Evolutionary conservation across 2,888 invertebrate genomes (phyloP).

Genomic region (Leptopilina syphax): DNA sequence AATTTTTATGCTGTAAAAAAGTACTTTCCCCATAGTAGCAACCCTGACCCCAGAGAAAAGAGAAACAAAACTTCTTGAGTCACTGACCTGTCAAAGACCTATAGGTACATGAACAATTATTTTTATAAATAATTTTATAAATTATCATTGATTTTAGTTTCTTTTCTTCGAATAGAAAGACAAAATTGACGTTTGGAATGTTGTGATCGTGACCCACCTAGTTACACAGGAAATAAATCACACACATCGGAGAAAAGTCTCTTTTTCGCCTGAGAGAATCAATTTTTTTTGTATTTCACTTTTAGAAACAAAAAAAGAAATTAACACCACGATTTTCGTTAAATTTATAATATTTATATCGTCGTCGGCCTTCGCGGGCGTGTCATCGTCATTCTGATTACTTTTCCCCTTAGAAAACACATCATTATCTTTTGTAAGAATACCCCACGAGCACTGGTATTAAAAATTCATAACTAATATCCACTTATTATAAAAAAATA

Average conservation of each 20-base stretch:
- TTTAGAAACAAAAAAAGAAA: neutral
- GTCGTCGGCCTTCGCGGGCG: slow-evolving; percentile 1
- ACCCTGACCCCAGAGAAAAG: slow-evolving; percentile 31
- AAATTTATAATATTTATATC: slow-evolving; percentile 11
- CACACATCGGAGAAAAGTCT: neutral
- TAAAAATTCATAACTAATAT: neutral
- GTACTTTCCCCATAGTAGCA: slow-evolving; percentile 16
- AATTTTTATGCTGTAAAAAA: neutral
- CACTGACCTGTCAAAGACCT: slow-evolving; percentile 38
- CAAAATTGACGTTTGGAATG: neutral
- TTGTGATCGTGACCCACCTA: slow-evolving; percentile 22
- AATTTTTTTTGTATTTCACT: neutral
- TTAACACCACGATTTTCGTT: neutral
- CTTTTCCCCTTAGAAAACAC: neutral
- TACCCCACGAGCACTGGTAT: neutral
- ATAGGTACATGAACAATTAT: neutral
- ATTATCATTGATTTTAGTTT: neutral
- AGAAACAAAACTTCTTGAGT: slow-evolving; percentile 24
- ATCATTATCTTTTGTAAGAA: neutral
- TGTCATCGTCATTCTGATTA: slow-evolving; percentile 18
- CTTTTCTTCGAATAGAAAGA: neutral
- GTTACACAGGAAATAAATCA: neutral
- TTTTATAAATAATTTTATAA: too few species aligned
- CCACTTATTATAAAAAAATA: too few species aligned
- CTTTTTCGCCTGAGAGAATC: too few species aligned